phyloP scores from a whole-genome alignment of 2,888 invertebrate genomes.

The Empis stercorea region DNA sequence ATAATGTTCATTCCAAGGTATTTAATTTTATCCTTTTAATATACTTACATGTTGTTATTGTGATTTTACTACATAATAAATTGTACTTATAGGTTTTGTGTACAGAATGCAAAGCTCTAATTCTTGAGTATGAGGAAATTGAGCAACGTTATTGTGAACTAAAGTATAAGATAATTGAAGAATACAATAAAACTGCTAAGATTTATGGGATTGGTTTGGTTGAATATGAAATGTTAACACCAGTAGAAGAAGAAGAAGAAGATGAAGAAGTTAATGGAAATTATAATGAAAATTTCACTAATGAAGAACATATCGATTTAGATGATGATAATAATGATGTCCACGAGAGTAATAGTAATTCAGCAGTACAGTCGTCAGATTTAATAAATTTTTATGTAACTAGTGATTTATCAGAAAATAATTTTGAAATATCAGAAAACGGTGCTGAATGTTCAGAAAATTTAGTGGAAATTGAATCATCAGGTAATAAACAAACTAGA shows the following conservation, averaged over 20 bases:
- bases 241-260: constrained; percentile 15
- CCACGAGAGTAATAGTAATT: background rate
- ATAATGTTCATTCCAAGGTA: too few species aligned
- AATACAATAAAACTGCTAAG: constrained; percentile 37
- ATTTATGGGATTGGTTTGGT: constrained; percentile 19
- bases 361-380: background rate
- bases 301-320: background rate
- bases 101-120: too few species aligned
- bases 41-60: too few species aligned
- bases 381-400: too few species aligned
- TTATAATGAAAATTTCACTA: too few species aligned
- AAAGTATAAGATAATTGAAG: constrained; percentile 40
- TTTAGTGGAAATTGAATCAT: too few species aligned
- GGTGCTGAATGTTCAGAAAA: too few species aligned
- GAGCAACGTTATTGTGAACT: constrained; percentile 41
- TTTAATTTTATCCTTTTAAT: too few species aligned
- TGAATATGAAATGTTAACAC: constrained; percentile 12
- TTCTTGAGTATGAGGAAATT: constrained; percentile 45
- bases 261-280: constrained; percentile 15
- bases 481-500: too few species aligned
- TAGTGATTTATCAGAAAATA: background rate
- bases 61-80: too few species aligned
- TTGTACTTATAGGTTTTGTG: too few species aligned
- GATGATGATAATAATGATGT: background rate
- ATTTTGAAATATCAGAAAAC: background rate